These are phyloP conservation scores for Ranitomeya variabilis DNA, from an alignment of 2,113 vertebrate genomes.

Conservation along the genomic window DNA sequence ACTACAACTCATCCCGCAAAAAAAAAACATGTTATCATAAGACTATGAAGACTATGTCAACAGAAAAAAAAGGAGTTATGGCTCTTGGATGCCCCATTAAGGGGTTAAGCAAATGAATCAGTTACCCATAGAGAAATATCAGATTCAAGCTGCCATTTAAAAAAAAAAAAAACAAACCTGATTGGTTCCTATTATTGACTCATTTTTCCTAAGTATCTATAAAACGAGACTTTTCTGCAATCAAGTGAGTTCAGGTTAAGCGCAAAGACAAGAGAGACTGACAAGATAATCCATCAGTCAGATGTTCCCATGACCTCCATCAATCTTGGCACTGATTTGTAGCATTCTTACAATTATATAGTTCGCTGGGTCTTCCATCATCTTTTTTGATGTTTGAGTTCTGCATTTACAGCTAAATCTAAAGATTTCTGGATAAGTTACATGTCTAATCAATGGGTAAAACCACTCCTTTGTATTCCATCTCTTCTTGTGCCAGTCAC, in stretches of 20 bases:
- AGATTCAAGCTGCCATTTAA: background rate
- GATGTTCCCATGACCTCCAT: background rate
- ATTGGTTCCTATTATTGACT: background rate
- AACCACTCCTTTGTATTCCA: constrained; percentile 17
- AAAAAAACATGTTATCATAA: no score
- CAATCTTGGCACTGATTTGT: background rate
- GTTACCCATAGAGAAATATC: background rate
- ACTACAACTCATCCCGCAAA: no score
- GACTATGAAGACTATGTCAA: no score
- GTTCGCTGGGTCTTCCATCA: constrained; percentile 28
- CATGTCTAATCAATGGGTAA: constrained; percentile 48
- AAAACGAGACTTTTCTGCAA: background rate
- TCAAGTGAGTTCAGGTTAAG: background rate
- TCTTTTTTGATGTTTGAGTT: constrained; percentile 30
- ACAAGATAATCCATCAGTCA: constrained; percentile 14
- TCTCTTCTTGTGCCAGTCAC: constrained; percentile 30
- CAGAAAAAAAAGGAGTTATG: no score
- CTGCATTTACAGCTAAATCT: constrained; percentile 40
- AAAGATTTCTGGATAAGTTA: constrained; percentile 47
- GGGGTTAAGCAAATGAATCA: background rate
- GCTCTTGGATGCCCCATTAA: no score
- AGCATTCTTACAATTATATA: constrained; percentile 41
- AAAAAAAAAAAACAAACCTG: background rate
- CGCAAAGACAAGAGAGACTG: background rate
- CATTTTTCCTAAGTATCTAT: background rate